A percentile compares a stretch with the other conserved stretches of the same genome.
Evolutionary conservation across 2,888 invertebrate genomes (phyloP).

Genomic region (Drosophila stalkeri): DNA sequence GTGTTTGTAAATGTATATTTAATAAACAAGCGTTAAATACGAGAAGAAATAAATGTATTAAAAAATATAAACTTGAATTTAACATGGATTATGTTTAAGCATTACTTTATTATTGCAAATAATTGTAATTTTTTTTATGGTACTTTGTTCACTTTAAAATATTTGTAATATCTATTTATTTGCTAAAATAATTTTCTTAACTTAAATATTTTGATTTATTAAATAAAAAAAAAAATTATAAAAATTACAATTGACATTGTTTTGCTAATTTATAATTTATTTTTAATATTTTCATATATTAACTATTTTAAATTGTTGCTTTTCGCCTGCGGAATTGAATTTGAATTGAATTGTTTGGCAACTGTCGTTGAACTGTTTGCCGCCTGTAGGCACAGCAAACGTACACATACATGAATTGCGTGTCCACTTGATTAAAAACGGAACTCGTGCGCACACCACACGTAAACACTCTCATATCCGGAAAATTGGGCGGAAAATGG

Average conservation of each 20-base stretch:
- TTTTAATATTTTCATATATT: background rate
- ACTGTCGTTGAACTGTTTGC: constrained; percentile 2
- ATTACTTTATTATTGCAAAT: background rate
- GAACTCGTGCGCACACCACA: constrained; percentile 64
- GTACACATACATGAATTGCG: constrained; percentile 47
- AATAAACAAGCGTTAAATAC: constrained; percentile 32
- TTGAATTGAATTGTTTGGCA: background rate
- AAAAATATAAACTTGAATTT: background rate
- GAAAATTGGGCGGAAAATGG: constrained; percentile 44
- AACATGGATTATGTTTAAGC: background rate
- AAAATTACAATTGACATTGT: background rate
- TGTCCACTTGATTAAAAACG: constrained; percentile 73
- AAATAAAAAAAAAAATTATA: background rate
- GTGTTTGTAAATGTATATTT: constrained; percentile 20
- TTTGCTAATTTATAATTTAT: background rate
- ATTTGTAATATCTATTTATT: background rate
- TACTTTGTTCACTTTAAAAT: background rate
- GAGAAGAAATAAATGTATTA: background rate
- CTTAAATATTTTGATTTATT: background rate
- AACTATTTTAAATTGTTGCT: background rate
- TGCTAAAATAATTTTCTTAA: background rate
- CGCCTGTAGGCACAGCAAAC: background rate
- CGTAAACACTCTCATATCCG: constrained; percentile 21
- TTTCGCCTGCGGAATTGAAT: background rate
- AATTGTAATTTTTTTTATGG: background rate